phyloP scores from a whole-genome alignment of 2,888 invertebrate species.

The Apodemia mormo region DNA sequence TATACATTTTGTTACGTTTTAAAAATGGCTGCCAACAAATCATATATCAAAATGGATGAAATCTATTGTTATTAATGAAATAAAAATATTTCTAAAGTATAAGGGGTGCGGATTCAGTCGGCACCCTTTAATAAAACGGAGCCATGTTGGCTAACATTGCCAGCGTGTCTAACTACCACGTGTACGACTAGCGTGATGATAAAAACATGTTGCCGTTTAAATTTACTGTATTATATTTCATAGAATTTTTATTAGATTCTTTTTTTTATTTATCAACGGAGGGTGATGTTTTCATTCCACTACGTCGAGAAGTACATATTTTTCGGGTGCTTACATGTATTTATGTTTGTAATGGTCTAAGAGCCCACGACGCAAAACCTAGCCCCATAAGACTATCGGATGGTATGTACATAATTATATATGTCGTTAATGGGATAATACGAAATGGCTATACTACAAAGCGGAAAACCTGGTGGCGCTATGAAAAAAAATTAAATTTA shows the following conservation, averaged over 20 bases:
- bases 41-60: slow-evolving; percentile 76
- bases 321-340: neutral
- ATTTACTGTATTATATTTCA: slow-evolving; percentile 1
- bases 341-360: neutral
- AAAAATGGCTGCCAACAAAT: slow-evolving; percentile 78
- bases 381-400: too few relatives aligned
- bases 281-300: too few relatives aligned
- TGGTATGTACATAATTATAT: too few relatives aligned
- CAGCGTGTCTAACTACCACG: slow-evolving; percentile 59
- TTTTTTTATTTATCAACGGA: too few relatives aligned
- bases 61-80: slow-evolving; percentile 79
- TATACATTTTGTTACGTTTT: slow-evolving; percentile 40
- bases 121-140: slow-evolving; percentile 46
- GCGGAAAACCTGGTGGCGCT: too few relatives aligned
- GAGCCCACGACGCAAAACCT: too few relatives aligned
- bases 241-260: neutral
- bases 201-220: slow-evolving; percentile 8
- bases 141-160: slow-evolving; percentile 73
- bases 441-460: too few relatives aligned
- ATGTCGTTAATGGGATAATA: too few relatives aligned
- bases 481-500: too few relatives aligned
- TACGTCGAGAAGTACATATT: too few relatives aligned
- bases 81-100: slow-evolving; percentile 71
- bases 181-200: neutral
- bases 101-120: slow-evolving; percentile 48